Base-by-base conservation (phyloP, 2,113 vertebrate species). In the Crocuta crocuta region DNA sequence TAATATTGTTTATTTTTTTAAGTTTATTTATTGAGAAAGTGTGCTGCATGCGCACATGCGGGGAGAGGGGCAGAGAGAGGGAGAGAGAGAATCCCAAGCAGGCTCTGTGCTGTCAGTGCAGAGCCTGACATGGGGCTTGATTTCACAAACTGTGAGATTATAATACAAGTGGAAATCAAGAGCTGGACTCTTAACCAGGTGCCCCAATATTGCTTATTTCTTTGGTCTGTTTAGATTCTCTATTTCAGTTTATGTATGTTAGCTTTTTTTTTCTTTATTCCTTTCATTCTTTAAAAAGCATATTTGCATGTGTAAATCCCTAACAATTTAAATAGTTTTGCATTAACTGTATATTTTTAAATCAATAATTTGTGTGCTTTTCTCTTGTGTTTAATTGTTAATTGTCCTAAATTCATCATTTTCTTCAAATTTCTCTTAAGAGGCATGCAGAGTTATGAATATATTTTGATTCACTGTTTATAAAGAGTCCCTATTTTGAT, bases 171-270 rank as follows among this genome's bases (percentile, higher is more conserved):
- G 17, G 53, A 19, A 19, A 55, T 55, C 16, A 55, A 55, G 53
- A 55, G 53, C 13, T 55, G 53, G 17, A 55, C 16, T 5, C 53
- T 55, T 55, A 55, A 55, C 53, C 53, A 55, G 5, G 53, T 55
- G 53, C 53, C 53, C 53, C 53, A 55, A 55, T 55, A 83, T 74
- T 83, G 39, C 31, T 83, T 93, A 91, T 95, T 96, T 78, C 53
- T 93, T 79, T 79, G 26, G 66, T 39, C 13, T 83, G 23, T 55
- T 96, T 98, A 90, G 10, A 82, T 86, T 96, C 45, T 63, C 89
- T 89, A 78, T 95, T 84, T 95, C 11, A 88, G 17, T 94, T 92
- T 79, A 33, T 45, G 17, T 82, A 66, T 33, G n/a, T 85, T 5
- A 23, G 23, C 11, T 53, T 9, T 80, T 71, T 76, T 92, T 82